Evolutionary conservation across 2,113 vertebrate genomes (phyloP).

Genomic region (Perca schrenkii): DNA sequence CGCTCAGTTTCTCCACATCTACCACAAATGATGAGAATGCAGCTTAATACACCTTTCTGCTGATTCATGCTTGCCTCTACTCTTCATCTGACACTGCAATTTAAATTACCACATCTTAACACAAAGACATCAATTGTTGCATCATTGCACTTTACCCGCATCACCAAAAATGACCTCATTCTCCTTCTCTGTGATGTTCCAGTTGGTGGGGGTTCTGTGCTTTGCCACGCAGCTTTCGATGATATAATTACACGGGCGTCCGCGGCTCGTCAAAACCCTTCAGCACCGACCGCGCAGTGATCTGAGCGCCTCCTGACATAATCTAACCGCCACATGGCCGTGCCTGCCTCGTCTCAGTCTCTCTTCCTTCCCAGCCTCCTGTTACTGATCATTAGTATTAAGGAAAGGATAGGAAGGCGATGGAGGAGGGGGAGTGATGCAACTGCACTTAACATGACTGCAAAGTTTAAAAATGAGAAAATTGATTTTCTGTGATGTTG

Average conservation of each 20-base stretch:
- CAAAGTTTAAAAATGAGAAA: constrained; percentile 41
- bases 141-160: constrained; percentile 12
- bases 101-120: constrained; percentile 17
- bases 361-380: constrained; percentile 21
- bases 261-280: constrained; percentile 31
- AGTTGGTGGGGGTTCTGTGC: constrained; percentile 35
- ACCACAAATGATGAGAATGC: background rate
- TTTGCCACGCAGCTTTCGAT: constrained; percentile 28
- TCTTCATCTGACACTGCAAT: constrained; percentile 27
- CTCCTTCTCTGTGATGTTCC: constrained; percentile 19
- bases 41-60: background rate
- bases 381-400: constrained; percentile 48
- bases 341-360: constrained; percentile 48
- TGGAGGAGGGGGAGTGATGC: constrained; percentile 36
- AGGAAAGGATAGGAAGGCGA: background rate
- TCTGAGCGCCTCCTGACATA: constrained; percentile 53
- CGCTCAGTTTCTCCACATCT: background rate
- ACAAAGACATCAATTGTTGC: constrained; percentile 20
- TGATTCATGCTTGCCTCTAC: constrained; percentile 36
- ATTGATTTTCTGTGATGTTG: constrained; percentile 21
- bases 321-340: constrained; percentile 58
- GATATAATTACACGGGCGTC: constrained; percentile 40
- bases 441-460: constrained; percentile 45
- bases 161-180: constrained; percentile 33
- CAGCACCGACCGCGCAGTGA: constrained; percentile 24